phyloP scores from a whole-genome alignment of 2,888 invertebrate species.

The Erebia palarica region DNA sequence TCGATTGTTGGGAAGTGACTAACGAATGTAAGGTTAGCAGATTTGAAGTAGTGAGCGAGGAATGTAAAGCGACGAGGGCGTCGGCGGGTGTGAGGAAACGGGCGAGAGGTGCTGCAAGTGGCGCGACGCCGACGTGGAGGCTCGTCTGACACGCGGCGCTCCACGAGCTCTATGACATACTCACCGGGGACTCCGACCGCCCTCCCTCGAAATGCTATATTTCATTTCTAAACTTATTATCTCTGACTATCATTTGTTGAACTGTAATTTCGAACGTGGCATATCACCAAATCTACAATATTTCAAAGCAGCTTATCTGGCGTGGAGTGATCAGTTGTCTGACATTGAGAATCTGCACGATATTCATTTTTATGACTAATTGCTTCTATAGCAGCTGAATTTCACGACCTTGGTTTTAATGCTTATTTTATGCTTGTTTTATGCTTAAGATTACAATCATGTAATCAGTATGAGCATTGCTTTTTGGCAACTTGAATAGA shows the following conservation, averaged over 20 bases:
- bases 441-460: no score
- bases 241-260: background rate
- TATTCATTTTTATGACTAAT: slow-evolving; percentile 1
- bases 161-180: slow-evolving; percentile 53
- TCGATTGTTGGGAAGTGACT: slow-evolving; percentile 37
- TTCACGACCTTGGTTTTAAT: slow-evolving; percentile 4
- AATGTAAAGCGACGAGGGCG: slow-evolving; percentile 59
- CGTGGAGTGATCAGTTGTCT: background rate
- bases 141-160: slow-evolving; percentile 74
- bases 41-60: slow-evolving; percentile 51
- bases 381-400: background rate
- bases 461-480: background rate
- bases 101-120: slow-evolving; percentile 50
- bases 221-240: slow-evolving; percentile 15
- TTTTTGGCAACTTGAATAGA: background rate
- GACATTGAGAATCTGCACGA: slow-evolving; percentile 7
- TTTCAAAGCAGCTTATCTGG: background rate
- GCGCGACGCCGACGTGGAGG: slow-evolving; percentile 81
- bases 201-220: slow-evolving; percentile 29
- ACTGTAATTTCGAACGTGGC: background rate
- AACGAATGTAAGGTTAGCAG: slow-evolving; percentile 39
- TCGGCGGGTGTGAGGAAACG: slow-evolving; percentile 57
- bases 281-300: background rate
- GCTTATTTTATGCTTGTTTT: no score
- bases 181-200: slow-evolving; percentile 28